A percentile compares a stretch with the other conserved stretches of the same genome.
phyloP scores from a whole-genome alignment of 1,140 invertebrate genomes.

The Atta colombica region DNA sequence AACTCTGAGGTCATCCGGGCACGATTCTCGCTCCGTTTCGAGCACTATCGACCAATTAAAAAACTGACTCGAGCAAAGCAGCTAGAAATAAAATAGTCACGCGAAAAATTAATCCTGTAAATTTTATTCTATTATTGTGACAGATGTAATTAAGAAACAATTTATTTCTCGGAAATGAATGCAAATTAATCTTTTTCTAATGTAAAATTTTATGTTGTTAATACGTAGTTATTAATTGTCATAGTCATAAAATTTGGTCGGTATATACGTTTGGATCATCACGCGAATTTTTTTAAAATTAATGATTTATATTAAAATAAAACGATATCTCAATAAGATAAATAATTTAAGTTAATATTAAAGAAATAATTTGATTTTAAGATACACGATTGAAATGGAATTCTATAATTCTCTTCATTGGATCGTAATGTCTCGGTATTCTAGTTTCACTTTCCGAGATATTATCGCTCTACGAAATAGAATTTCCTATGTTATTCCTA shows the following conservation, averaged over 20 bases:
- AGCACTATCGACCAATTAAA: constrained; percentile 35
- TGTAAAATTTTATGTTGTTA: background rate
- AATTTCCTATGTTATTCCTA: constrained; percentile 31
- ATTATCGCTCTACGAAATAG: constrained; percentile 39
- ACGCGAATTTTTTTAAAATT: background rate
- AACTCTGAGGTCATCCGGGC: constrained; percentile 65
- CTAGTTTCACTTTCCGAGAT: constrained; percentile 51
- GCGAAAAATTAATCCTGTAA: background rate
- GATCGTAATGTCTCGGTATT: background rate
- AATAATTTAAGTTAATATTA: background rate
- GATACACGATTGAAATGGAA: background rate
- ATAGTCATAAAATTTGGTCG: background rate
- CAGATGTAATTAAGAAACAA: background rate
- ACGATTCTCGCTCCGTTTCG: constrained; percentile 33
- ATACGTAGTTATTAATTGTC: background rate
- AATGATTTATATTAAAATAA: background rate
- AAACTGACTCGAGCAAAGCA: background rate
- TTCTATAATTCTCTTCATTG: background rate
- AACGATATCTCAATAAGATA: background rate
- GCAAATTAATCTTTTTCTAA: background rate
- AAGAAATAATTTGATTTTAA: background rate
- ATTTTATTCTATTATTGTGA: background rate
- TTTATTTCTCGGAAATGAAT: background rate
- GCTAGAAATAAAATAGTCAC: constrained; percentile 8
- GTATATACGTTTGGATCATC: background rate